A percentile compares a stretch with the other conserved stretches of the same genome.
These are phyloP conservation scores for Drosophila stalkeri DNA, from an alignment of 2,888 invertebrate genomes.

Conservation along the genomic window DNA sequence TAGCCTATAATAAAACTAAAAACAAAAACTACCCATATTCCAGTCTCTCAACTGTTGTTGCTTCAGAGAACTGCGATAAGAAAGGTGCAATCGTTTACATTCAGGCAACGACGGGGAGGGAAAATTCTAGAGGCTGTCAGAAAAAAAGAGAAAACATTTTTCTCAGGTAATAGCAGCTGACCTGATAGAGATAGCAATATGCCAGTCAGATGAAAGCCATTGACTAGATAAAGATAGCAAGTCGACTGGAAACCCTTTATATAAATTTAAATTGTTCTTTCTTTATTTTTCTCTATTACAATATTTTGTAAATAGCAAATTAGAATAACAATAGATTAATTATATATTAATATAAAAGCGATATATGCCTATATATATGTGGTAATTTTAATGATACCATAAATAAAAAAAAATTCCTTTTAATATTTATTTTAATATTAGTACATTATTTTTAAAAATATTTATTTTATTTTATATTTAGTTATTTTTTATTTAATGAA, in stretches of 20 bases:
- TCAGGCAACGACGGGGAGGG: constrained; percentile 13
- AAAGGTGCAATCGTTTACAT: constrained; percentile 21
- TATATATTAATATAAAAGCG: too few relatives aligned
- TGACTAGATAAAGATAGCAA: not conserved
- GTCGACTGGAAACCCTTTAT: too few relatives aligned
- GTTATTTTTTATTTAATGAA: not conserved
- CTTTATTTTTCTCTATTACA: too few relatives aligned
- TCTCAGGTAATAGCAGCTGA: constrained; percentile 18
- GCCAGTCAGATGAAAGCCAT: not conserved
- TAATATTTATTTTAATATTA: too few relatives aligned
- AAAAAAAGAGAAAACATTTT: not conserved
- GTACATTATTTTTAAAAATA: too few relatives aligned
- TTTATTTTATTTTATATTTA: too few relatives aligned
- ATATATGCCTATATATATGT: not conserved
- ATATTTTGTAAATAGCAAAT: too few relatives aligned
- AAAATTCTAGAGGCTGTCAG: constrained; percentile 27
- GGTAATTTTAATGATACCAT: too few relatives aligned
- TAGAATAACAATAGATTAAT: too few relatives aligned
- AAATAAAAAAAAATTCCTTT: too few relatives aligned
- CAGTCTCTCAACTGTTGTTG: constrained; percentile 11
- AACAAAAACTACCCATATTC: constrained; percentile 19
- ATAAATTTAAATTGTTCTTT: too few relatives aligned
- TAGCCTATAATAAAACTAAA: constrained; percentile 14
- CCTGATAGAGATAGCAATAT: not conserved
- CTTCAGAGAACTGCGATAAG: constrained; percentile 48